Conservation (phyloP, 1,140 invertebrate genomes). For the Neodiprion fabricii region DNA sequence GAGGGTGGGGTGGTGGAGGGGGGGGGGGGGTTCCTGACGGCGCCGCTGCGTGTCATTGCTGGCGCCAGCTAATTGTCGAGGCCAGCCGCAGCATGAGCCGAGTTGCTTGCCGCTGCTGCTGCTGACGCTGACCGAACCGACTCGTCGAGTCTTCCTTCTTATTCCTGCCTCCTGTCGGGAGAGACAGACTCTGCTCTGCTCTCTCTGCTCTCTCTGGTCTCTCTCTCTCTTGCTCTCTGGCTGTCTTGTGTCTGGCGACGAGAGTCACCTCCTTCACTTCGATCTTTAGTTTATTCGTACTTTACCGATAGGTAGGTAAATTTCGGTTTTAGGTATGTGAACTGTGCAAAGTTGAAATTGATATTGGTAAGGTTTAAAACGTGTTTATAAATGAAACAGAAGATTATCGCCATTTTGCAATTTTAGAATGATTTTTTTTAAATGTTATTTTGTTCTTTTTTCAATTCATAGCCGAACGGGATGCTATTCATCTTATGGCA, state of each 20-base stretch:
- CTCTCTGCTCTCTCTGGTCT: neutral
- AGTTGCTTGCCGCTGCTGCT: slow-evolving; percentile 12
- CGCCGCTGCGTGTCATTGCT: slow-evolving; percentile 56
- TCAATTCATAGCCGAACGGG: neutral
- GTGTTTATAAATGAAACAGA: no score
- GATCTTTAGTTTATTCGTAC: no score
- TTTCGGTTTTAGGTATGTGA: no score
- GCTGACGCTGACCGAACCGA: slow-evolving; percentile 42
- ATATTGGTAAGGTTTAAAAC: no score
- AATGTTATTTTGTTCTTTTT: no score
- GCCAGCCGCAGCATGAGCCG: slow-evolving; percentile 55
- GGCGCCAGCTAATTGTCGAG: slow-evolving; percentile 58
- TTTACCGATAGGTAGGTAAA: no score
- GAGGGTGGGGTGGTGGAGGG: neutral
- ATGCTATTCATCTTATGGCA: no score
- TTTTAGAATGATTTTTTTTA: no score
- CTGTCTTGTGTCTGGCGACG: neutral
- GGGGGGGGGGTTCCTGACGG: slow-evolving; percentile 32
- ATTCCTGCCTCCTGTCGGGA: no score
- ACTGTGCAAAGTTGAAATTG: no score
- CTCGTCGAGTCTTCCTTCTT: slow-evolving; percentile 20
- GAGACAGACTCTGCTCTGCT: neutral
- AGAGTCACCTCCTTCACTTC: no score
- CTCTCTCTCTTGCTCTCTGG: neutral
- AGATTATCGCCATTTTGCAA: no score